A percentile compares a stretch with the other conserved stretches of the same genome.
Evolutionary conservation across 2,888 invertebrate genomes (phyloP).

Genomic region (Agrilus mali): DNA sequence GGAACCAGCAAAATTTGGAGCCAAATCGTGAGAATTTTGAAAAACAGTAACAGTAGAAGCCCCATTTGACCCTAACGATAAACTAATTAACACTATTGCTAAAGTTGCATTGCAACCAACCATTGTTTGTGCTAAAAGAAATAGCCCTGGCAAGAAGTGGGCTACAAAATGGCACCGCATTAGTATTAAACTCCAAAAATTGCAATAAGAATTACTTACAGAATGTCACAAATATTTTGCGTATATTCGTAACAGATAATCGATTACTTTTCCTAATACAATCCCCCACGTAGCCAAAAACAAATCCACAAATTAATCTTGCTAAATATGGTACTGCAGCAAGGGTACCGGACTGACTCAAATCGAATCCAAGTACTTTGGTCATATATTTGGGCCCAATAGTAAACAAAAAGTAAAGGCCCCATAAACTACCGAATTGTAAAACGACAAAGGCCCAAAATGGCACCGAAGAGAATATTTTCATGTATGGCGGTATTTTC

Average conservation of each 20-base stretch:
- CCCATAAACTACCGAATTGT: slow-evolving; percentile 68
- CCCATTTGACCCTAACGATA: slow-evolving; percentile 49
- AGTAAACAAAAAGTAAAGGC: slow-evolving; percentile 62
- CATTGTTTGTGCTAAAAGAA: slow-evolving; percentile 40
- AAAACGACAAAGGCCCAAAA: slow-evolving; percentile 52
- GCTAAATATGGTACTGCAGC: slow-evolving; percentile 61
- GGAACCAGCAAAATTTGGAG: slow-evolving; percentile 62
- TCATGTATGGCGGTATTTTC: slow-evolving; percentile 51
- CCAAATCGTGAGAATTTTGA: slow-evolving; percentile 49
- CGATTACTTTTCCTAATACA: slow-evolving; percentile 37
- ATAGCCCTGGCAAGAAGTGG: slow-evolving; percentile 38
- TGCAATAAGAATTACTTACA: slow-evolving; percentile 34
- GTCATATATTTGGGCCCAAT: slow-evolving; percentile 65
- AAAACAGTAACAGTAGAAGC: slow-evolving; percentile 31
- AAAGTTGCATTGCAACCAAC: slow-evolving; percentile 49
- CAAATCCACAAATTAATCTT: slow-evolving; percentile 52
- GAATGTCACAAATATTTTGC: slow-evolving; percentile 54
- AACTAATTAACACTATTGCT: slow-evolving; percentile 50
- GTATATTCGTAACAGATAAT: slow-evolving; percentile 41
- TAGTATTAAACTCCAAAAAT: background rate
- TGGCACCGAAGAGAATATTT: slow-evolving; percentile 50
- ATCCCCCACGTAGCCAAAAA: slow-evolving; percentile 61
- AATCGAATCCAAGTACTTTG: slow-evolving; percentile 55
- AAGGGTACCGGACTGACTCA: slow-evolving; percentile 56
- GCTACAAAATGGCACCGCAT: slow-evolving; percentile 22